Evolutionary conservation across 2,113 vertebrate species (phyloP).

Genomic region (Polypterus bichir): DNA sequence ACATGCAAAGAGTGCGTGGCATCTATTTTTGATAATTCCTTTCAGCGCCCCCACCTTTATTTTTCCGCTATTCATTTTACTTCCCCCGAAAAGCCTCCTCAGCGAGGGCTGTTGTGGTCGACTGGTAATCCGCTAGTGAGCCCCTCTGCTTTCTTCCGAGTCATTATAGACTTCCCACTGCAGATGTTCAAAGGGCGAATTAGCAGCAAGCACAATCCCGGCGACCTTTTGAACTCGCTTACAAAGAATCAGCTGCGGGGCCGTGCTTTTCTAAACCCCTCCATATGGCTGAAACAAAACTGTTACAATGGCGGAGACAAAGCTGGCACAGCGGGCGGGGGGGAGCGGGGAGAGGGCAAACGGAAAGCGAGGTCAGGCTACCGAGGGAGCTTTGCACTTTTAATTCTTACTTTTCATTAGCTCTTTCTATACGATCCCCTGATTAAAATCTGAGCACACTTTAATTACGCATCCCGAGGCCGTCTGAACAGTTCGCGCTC

Average conservation of each 20-base stretch:
- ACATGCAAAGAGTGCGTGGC: too few relatives aligned
- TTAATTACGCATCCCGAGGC: too few relatives aligned
- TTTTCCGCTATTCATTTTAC: too few relatives aligned
- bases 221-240: constrained; percentile 43
- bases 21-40: too few relatives aligned
- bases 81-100: too few relatives aligned
- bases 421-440: too few relatives aligned
- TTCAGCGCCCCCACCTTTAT: too few relatives aligned
- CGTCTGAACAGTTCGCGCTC: too few relatives aligned
- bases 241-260: constrained; percentile 56
- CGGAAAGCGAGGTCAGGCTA: constrained; percentile 12
- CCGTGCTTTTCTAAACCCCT: constrained; percentile 48
- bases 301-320: constrained; percentile 52
- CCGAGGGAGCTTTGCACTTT: too few relatives aligned
- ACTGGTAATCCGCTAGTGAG: constrained; percentile 44
- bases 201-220: constrained; percentile 58
- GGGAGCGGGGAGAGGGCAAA: constrained; percentile 24
- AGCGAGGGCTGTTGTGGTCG: constrained; percentile 27
- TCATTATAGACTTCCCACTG: constrained; percentile 66
- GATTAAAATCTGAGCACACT: too few relatives aligned
- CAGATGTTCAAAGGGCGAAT: constrained; percentile 56
- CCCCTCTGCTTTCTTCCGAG: constrained; percentile 28
- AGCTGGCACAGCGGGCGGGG: constrained; percentile 49
- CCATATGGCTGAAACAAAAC: constrained; percentile 61
- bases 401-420: too few relatives aligned